Base-by-base conservation (phyloP, 2,888 invertebrate genomes). In the Lucinisca nassula region DNA sequence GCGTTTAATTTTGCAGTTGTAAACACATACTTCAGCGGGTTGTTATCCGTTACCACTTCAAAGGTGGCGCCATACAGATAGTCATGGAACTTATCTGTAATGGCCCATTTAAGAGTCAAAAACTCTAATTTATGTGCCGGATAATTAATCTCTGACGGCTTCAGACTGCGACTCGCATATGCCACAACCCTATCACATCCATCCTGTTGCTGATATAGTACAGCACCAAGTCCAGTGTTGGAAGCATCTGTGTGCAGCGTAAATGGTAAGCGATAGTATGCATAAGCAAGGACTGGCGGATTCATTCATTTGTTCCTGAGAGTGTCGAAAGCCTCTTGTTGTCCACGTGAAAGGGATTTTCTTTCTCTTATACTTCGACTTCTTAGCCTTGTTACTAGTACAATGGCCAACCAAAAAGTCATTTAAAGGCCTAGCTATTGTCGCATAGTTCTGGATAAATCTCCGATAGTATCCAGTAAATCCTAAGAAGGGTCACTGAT, bases 41-140 rank as follows among this genome's bases (percentile, higher is more conserved):
- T 88, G 73, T 83, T 83, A 58, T 88, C 88, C 14, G 86, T 86
- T 8, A 76, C 17, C 0, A 88, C 80, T 0, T 45, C 67, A 58
- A 86, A 88, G 3, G 32, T 37, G 67, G 74, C 38, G 1, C 80
- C 83, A 40, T 83, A 83, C 40, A 88, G 55, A 79, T 81, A 81
- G 30, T 84, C 84, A 49, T 85, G 82, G 80, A 82, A 85, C 45
- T 90, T 88, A 1, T 90, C 85, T 4, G 85, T 80, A 8, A 88
- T 76, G 2, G 84, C 85, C 88, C 90, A 90, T 38, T 88, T 88
- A 1, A 90, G 61, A 3, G 79, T 49, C 0, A 90, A 40, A 75
- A 90, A 88, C 45, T 90, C 87, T 58, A 81, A 45, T 40, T 90
- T 89, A 70, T 85, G 84, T 1, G 82, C 74, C 32, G 85, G 79